Conservation (phyloP, 2,888 invertebrate species). For the Meiosimyza decipiens region DNA sequence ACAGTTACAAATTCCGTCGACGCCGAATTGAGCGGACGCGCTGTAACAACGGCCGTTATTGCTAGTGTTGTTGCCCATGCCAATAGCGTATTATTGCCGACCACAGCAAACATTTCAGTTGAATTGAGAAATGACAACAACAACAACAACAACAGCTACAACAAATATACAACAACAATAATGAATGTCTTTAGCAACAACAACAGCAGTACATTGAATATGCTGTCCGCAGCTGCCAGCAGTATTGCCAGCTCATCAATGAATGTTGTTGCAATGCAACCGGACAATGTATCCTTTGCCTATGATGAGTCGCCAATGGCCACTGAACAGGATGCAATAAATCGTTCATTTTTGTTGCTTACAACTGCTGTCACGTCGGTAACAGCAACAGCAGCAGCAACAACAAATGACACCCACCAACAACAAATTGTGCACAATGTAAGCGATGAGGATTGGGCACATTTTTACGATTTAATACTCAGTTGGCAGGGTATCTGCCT, state of each 20-base stretch:
- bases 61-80: background rate
- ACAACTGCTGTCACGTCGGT: slow-evolving; percentile 30
- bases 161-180: background rate
- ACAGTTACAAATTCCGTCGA: slow-evolving; percentile 43
- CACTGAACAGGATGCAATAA: slow-evolving; percentile 36
- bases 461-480: slow-evolving; percentile 60
- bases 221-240: slow-evolving; percentile 27
- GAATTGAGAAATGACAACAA: slow-evolving; percentile 16
- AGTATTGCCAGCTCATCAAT: slow-evolving; percentile 29
- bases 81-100: slow-evolving; percentile 7
- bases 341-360: slow-evolving; percentile 38
- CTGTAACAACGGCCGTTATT: slow-evolving; percentile 1
- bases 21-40: slow-evolving; percentile 30
- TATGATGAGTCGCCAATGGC: slow-evolving; percentile 29
- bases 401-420: slow-evolving; percentile 20
- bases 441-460: slow-evolving; percentile 59
- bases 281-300: slow-evolving; percentile 26
- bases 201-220: slow-evolving; percentile 17
- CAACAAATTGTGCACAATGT: slow-evolving; percentile 39
- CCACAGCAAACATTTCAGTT: slow-evolving; percentile 13
- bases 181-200: slow-evolving; percentile 29
- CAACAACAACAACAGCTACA: slow-evolving; percentile 3
- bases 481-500: slow-evolving; percentile 71
- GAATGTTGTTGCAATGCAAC: slow-evolving; percentile 1
- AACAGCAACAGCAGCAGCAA: slow-evolving; percentile 40